Evolutionary conservation across 2,797 vertebrate genomes (phyloP), one percentile per base, ranked within the genome.

Genomic region (Hoplostethus mediterraneus): DNA sequence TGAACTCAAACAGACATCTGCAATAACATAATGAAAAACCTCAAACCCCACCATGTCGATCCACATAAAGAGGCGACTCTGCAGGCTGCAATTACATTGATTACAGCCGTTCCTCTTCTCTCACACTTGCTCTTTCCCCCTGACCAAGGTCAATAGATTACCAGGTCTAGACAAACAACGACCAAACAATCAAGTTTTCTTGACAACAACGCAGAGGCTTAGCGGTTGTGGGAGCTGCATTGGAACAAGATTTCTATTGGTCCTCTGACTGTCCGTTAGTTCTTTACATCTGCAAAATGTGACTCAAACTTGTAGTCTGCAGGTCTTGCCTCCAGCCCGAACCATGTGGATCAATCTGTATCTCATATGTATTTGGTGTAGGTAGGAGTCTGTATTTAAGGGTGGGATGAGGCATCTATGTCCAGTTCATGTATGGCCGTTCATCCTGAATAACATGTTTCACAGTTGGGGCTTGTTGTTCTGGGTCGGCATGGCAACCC

Each of bases 81-180:
- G 56, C 42, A 59, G 51, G 67, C 55, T 58, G 71, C 79, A 80
- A 81, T 86, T 82, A 81, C 72, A 70, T 74, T 83, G 76, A 88
- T 87, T 63, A 66, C 58, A 36, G 0, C 58, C 57, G 38, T 67
- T 63, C 45, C 45, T 75, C 55, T 52, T 36, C 42, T 51, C 21
- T 14, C 36, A 30, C 69, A 49, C 31, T 44, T 3, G 6, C 56
- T 21, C 36, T 36, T 21, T 9, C 9, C 17, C 6, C 21, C 38
- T 55, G 42, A 49, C 45, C 44, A 14, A 21, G 33, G 42, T 31
- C 33, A 17, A 52, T 28, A 63, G 54, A 67, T 55, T 63, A 68
- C 55, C 9, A 11, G 45, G 14, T 30, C 0, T 7, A 9, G 4
- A 1, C 54, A 31, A 31, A 31, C 28, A 9, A 21, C 53, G 17